Evolutionary conservation across 2,113 vertebrate genomes (phyloP).

Genomic region (Pelusios castaneus): DNA sequence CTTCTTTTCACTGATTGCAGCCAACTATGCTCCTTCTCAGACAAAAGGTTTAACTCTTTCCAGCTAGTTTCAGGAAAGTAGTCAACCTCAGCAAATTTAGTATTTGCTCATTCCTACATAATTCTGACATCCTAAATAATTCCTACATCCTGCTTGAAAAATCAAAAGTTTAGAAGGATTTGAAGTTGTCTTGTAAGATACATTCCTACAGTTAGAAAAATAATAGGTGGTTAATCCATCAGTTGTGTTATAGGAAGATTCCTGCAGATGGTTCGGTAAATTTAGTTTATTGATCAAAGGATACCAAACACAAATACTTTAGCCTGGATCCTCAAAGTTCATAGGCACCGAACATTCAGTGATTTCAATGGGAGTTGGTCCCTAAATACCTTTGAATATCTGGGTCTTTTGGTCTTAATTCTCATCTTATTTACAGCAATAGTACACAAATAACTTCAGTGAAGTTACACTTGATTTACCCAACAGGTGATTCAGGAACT

Average conservation of each 20-base stretch:
- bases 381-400: not conserved
- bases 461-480: not conserved
- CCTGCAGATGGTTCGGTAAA: not conserved
- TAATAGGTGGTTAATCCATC: not conserved
- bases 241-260: not conserved
- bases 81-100: not conserved
- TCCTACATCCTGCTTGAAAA: not conserved
- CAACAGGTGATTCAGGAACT: not conserved
- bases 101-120: not conserved
- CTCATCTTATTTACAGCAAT: not conserved
- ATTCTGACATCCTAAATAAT: not conserved
- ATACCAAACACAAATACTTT: not conserved
- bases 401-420: not conserved
- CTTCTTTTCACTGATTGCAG: not conserved
- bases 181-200: not conserved
- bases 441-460: not conserved
- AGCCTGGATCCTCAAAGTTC: not conserved
- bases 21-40: not conserved
- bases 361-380: not conserved
- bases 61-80: not conserved
- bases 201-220: not conserved
- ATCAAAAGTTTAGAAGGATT: not conserved
- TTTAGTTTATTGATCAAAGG: not conserved
- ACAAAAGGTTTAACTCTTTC: not conserved
- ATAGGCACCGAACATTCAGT: not conserved